Evolutionary conservation across 2,113 vertebrate species (phyloP).

Genomic region (Bujurquina vittata): DNA sequence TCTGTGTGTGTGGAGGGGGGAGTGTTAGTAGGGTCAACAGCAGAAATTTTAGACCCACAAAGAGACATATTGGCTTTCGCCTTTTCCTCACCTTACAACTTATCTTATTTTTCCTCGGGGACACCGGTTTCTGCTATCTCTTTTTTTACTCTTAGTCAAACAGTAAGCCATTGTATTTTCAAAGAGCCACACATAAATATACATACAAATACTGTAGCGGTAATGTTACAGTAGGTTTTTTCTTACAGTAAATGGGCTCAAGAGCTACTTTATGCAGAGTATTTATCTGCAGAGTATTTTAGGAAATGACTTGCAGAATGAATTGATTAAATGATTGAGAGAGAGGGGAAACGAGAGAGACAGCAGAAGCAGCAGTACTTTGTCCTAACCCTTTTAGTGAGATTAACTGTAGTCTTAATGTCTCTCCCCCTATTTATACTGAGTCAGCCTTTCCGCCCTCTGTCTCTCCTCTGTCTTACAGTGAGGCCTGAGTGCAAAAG

Average conservation of each 20-base stretch:
- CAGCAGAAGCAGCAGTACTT: slow-evolving; percentile 62
- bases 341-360: slow-evolving; percentile 51
- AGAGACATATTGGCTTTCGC: slow-evolving; percentile 36
- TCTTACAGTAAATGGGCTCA: slow-evolving; percentile 62
- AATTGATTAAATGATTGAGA: slow-evolving; percentile 67
- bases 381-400: slow-evolving; percentile 82
- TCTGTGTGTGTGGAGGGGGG: slow-evolving; percentile 5
- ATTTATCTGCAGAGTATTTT: slow-evolving; percentile 59
- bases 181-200: neutral
- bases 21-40: neutral
- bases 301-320: slow-evolving; percentile 70
- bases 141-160: slow-evolving; percentile 31
- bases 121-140: neutral
- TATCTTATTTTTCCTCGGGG: slow-evolving; percentile 44
- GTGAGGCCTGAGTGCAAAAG: slow-evolving; percentile 29
- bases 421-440: slow-evolving; percentile 78
- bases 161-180: slow-evolving; percentile 11
- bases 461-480: slow-evolving; percentile 14
- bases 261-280: slow-evolving; percentile 41
- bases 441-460: slow-evolving; percentile 68
- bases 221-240: slow-evolving; percentile 12
- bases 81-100: slow-evolving; percentile 43
- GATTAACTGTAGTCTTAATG: slow-evolving; percentile 82
- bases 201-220: slow-evolving; percentile 24
- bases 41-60: slow-evolving; percentile 29